Evolutionary conservation across 2,113 vertebrate genomes (phyloP).

Genomic region (Solea senegalensis): DNA sequence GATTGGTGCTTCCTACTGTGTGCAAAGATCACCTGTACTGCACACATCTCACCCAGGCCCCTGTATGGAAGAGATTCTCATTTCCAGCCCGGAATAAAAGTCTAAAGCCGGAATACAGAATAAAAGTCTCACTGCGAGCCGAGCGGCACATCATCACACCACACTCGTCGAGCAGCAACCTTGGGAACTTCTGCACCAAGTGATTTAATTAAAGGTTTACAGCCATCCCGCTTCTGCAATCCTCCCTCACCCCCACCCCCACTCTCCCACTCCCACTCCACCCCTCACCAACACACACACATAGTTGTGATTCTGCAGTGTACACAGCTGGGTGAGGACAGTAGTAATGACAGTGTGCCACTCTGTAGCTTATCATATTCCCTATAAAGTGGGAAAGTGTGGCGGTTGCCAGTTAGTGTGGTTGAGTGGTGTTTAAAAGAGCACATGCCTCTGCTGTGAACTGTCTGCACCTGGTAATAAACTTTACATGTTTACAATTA

Average conservation of each 20-base stretch:
- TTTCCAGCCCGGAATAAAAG: neutral
- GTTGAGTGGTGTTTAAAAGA: slow-evolving; percentile 22
- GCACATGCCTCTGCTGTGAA: slow-evolving; percentile 18
- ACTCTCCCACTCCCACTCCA: neutral
- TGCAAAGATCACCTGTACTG: neutral
- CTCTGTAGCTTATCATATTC: slow-evolving; percentile 53
- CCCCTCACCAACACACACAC: slow-evolving; percentile 14
- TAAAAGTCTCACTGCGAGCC: slow-evolving; percentile 9
- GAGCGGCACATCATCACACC: slow-evolving; percentile 39
- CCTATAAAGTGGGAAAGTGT: slow-evolving; percentile 44
- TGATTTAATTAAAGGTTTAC: slow-evolving; percentile 72
- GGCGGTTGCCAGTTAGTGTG: slow-evolving; percentile 33
- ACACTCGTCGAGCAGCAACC: slow-evolving; percentile 45
- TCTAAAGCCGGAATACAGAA: neutral
- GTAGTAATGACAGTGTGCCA: slow-evolving; percentile 60
- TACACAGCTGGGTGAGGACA: slow-evolving; percentile 38
- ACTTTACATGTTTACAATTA: slow-evolving; percentile 25
- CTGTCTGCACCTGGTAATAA: slow-evolving; percentile 38
- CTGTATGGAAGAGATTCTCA: neutral
- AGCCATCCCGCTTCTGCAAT: slow-evolving; percentile 21
- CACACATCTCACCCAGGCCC: neutral
- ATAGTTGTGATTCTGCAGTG: slow-evolving; percentile 5
- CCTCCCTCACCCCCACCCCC: neutral
- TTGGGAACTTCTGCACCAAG: slow-evolving; percentile 54
- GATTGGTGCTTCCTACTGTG: too few species aligned